A percentile compares a stretch with the other conserved stretches of the same genome.
Conservation (phyloP, 2,797 vertebrate species). For the Rhinoraja longicauda region DNA sequence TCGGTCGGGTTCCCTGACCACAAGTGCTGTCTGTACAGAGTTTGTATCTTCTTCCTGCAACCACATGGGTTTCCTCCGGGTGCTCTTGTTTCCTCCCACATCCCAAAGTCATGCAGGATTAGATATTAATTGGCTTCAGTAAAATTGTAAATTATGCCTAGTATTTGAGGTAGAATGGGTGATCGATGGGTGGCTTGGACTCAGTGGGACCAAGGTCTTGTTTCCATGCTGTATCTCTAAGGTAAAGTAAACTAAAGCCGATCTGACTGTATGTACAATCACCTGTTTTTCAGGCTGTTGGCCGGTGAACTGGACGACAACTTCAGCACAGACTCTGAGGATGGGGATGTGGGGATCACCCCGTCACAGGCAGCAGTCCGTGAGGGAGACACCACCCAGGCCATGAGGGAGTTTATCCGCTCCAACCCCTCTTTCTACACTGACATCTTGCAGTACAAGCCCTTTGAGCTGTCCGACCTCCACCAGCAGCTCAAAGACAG, state of each 20-base stretch:
- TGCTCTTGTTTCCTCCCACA: too few relatives aligned
- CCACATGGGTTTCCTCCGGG: too few relatives aligned
- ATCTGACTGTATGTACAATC: neutral
- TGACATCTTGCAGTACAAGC: slow-evolving; percentile 78
- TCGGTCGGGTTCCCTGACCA: too few relatives aligned
- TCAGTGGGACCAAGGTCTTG: too few relatives aligned
- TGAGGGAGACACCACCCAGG: slow-evolving; percentile 59
- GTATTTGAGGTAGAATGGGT: too few relatives aligned
- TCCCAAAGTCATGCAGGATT: too few relatives aligned
- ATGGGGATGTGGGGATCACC: slow-evolving; percentile 59
- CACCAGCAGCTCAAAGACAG: slow-evolving; percentile 68
- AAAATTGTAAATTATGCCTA: too few relatives aligned
- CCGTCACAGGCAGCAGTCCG: slow-evolving; percentile 64
- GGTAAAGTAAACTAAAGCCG: neutral
- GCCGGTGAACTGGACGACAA: neutral
- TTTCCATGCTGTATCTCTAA: too few relatives aligned
- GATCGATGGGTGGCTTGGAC: too few relatives aligned
- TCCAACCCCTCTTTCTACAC: slow-evolving; percentile 63
- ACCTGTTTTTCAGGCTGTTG: neutral
- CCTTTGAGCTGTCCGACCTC: slow-evolving; percentile 73
- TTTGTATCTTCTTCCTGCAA: too few relatives aligned
- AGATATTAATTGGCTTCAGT: too few relatives aligned
- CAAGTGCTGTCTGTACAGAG: too few relatives aligned
- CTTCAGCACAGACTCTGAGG: slow-evolving; percentile 47
- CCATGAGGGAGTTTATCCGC: slow-evolving; percentile 68